phyloP scores from a whole-genome alignment of 2,888 invertebrate genomes.

The Blera fallax region DNA sequence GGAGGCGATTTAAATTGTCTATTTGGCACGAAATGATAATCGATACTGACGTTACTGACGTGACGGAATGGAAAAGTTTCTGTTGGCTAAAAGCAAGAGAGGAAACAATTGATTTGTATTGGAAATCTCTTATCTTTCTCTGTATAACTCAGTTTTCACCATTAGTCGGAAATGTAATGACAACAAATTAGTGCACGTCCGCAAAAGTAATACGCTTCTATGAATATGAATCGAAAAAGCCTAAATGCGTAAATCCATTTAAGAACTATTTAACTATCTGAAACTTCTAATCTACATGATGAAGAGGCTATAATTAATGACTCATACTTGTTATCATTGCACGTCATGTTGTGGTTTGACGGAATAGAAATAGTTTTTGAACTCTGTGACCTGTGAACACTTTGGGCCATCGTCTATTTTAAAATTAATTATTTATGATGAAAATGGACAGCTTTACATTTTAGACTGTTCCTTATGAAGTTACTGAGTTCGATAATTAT shows the following conservation, averaged over 20 bases:
- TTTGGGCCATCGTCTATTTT: neutral
- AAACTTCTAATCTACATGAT: neutral
- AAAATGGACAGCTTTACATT: neutral
- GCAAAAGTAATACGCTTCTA: neutral
- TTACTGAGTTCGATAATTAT: neutral
- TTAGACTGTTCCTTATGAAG: neutral
- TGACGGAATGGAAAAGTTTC: neutral
- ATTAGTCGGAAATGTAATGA: neutral
- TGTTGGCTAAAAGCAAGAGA: neutral
- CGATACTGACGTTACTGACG: neutral
- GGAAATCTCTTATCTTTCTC: neutral
- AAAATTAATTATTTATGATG: slow-evolving; percentile 7
- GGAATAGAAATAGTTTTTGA: neutral
- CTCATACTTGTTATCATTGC: neutral
- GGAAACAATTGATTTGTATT: neutral
- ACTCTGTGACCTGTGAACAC: neutral
- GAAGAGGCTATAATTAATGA: neutral
- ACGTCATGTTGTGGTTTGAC: neutral
- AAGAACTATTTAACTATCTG: neutral
- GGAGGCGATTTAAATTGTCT: neutral
- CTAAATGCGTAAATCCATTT: neutral
- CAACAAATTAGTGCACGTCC: neutral
- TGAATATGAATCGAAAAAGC: neutral
- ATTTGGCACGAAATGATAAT: slow-evolving; percentile 6
- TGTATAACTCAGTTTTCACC: neutral